Evolutionary conservation across 2,888 invertebrate species (phyloP), one percentile per base, ranked within the genome.

Genomic region (Cepaea hortensis): DNA sequence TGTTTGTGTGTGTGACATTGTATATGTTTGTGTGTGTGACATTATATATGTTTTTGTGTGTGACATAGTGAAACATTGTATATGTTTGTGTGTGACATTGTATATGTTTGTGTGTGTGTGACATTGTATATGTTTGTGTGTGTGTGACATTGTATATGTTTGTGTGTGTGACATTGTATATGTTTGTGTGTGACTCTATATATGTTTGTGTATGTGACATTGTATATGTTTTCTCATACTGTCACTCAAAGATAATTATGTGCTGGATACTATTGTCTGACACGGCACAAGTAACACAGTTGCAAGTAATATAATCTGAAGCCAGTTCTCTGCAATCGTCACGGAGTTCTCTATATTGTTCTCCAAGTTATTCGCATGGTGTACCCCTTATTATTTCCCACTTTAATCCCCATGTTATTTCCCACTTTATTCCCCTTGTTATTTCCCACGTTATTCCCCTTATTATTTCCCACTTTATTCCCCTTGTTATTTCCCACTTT

Each of bases 11-110:
- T 61, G n/a, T 9, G 2, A 65, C 18, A 18, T 65, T 80, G 35
- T 61, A n/a, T 80, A 61, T 84, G 48, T 84, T 35, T 84, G 48
- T 84, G 65, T 84, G 48, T 84, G 46, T 84, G 35, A 75, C 46
- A 75, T 35, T 84, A 46, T 84, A 75, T 84, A 61, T 84, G n/a
- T 3, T 20, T 48, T 2, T 9, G 72, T 72, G 23, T 48, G 13
- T 76, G 18, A 72, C 76, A 65, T 65, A 75, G 68, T n/a, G n/a
- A n/a, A n/a, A n/a, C n/a, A n/a, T n/a, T n/a, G n/a, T n/a, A 72
- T 70, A 72, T 85, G 80, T 80, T 61, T 70, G 80, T 85, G 62
- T n/a, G n/a, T n/a, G n/a, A n/a, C n/a, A n/a, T n/a, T n/a, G n/a
- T n/a, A n/a, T n/a, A n/a, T n/a, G n/a, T n/a, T n/a, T n/a, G n/a